Conservation (phyloP, 2,113 vertebrate species). For the Albula goreensis region DNA sequence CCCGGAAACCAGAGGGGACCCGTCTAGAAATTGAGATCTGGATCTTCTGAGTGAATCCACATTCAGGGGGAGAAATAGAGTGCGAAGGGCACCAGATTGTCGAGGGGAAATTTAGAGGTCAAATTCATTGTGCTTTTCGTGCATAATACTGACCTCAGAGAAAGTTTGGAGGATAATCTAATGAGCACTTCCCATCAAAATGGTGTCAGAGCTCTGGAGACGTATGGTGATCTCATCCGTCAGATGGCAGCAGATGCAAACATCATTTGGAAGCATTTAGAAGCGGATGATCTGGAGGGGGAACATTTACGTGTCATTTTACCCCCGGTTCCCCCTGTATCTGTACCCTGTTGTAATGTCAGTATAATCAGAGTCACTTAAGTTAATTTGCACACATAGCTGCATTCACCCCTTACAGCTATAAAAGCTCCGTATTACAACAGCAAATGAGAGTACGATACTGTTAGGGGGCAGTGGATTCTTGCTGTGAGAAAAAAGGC, state of each 20-base stretch:
- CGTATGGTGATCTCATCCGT: not conserved
- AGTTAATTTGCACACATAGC: not conserved
- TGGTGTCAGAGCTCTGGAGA: not conserved
- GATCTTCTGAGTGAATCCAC: not conserved
- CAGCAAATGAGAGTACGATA: not conserved
- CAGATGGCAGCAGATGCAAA: not conserved
- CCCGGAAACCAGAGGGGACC: not conserved
- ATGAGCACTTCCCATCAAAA: not conserved
- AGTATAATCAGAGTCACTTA: not conserved
- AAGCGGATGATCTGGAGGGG: not conserved
- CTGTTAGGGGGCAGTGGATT: not conserved
- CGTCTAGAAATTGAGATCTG: slow-evolving; percentile 2
- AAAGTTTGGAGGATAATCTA: not conserved
- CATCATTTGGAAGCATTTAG: not conserved
- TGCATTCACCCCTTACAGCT: not conserved
- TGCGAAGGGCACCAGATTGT: not conserved
- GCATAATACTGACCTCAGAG: not conserved
- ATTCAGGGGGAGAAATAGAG: not conserved
- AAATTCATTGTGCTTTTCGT: not conserved
- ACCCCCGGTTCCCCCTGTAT: not conserved
- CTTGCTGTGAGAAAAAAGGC: not conserved
- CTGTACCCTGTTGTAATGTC: not conserved
- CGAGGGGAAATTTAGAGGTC: not conserved
- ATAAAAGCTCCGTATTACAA: not conserved
- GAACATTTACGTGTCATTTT: not conserved